phyloP scores from a whole-genome alignment of 2,888 invertebrate genomes.

The Chromoteleia sp. region DNA sequence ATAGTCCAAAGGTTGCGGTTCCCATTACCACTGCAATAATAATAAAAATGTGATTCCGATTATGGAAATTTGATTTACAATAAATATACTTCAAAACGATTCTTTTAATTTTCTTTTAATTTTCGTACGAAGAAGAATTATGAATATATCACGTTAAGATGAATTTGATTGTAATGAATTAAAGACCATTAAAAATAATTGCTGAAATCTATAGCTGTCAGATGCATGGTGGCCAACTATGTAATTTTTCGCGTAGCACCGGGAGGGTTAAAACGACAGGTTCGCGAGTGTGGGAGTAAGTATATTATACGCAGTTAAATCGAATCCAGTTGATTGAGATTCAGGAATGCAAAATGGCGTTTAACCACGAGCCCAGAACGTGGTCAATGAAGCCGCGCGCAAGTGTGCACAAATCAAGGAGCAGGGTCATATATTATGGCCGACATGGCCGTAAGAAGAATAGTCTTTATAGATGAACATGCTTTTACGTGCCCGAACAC shows the following conservation, averaged over 20 bases:
- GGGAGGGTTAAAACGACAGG: constrained; percentile 34
- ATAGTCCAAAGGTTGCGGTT: too few species aligned
- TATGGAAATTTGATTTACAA: too few species aligned
- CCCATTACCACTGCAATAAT: too few species aligned
- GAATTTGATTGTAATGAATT: too few species aligned
- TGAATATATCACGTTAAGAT: too few species aligned
- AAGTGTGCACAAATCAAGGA: constrained; percentile 65
- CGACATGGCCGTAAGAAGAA: constrained; percentile 61
- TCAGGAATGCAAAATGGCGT: constrained; percentile 74
- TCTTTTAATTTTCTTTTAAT: too few species aligned
- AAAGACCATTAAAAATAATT: too few species aligned
- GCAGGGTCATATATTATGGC: constrained; percentile 66
- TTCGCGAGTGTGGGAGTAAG: constrained; percentile 55
- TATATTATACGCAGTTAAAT: constrained; percentile 53
- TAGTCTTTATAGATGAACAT: constrained; percentile 62
- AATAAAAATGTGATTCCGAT: too few species aligned
- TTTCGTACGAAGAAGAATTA: too few species aligned
- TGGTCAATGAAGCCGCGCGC: constrained; percentile 66
- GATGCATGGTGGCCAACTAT: neutral
- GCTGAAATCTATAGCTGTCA: too few species aligned
- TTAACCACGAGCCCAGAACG: constrained; percentile 47
- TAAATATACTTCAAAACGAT: too few species aligned
- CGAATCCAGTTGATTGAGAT: constrained; percentile 74
- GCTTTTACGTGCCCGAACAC: constrained; percentile 54
- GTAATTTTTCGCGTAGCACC: constrained; percentile 16